Conservation (phyloP, 2,888 invertebrate species). For the Acrocyrtus sp. region DNA sequence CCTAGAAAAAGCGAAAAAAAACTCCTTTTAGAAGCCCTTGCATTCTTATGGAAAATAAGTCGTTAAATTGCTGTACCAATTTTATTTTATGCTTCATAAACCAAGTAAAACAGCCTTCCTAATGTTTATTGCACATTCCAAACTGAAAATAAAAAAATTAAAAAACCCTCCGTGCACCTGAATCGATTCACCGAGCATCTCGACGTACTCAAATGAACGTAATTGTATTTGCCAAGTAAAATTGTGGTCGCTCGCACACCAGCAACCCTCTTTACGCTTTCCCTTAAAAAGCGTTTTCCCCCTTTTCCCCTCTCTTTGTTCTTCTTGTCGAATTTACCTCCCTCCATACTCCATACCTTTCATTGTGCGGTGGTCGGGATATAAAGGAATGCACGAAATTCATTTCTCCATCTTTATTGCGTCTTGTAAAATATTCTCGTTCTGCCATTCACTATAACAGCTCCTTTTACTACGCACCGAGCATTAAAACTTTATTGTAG, state of each 20-base stretch:
- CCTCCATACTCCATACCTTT: neutral
- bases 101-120: conserved; percentile 10
- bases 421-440: neutral
- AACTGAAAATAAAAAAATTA: conserved; percentile 1
- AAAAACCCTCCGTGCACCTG: neutral
- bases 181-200: too few relatives aligned
- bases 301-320: neutral
- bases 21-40: too few relatives aligned
- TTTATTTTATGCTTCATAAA: conserved; percentile 36
- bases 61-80: conserved; percentile 18
- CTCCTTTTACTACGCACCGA: conserved; percentile 12
- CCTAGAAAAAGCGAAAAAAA: too few relatives aligned
- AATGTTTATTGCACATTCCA: neutral
- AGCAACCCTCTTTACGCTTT: neutral
- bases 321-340: too few relatives aligned
- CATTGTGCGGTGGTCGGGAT: neutral
- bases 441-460: neutral
- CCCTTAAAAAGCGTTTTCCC: neutral
- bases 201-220: too few relatives aligned
- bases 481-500: conserved; percentile 16
- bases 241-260: neutral
- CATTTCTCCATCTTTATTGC: conserved; percentile 15
- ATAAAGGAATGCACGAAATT: too few relatives aligned
- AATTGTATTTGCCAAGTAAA: too few relatives aligned
- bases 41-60: too few relatives aligned